A percentile compares a stretch with the other conserved stretches of the same genome.
Evolutionary conservation across 2,888 invertebrate genomes (phyloP).

Genomic region (Stratiomys singularior): DNA sequence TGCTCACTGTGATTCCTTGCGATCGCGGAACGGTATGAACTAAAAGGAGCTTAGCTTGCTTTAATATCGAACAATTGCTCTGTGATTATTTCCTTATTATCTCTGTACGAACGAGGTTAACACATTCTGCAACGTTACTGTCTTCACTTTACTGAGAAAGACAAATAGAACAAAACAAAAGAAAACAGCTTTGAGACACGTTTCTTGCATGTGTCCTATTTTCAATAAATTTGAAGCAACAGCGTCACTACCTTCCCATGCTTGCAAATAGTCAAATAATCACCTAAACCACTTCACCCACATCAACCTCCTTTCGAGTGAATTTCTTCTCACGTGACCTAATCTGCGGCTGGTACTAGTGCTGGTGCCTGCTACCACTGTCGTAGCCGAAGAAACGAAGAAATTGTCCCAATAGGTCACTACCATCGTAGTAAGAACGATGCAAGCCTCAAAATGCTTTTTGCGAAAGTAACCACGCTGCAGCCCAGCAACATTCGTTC

Average conservation of each 20-base stretch:
- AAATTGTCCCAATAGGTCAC: slow-evolving; percentile 49
- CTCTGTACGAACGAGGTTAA: slow-evolving; percentile 12
- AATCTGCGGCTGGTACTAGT: slow-evolving; percentile 17
- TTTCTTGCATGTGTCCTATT: slow-evolving; percentile 10
- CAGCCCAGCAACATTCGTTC: background rate
- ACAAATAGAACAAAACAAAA: slow-evolving; percentile 7
- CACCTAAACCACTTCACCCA: slow-evolving; percentile 41
- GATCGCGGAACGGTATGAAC: background rate
- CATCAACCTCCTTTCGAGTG: slow-evolving; percentile 41
- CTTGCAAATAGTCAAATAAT: slow-evolving; percentile 32
- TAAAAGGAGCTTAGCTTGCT: background rate
- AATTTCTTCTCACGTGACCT: slow-evolving; percentile 39
- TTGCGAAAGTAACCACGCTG: slow-evolving; percentile 27
- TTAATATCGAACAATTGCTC: slow-evolving; percentile 5
- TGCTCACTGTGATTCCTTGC: background rate
- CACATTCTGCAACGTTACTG: background rate
- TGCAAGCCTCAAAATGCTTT: slow-evolving; percentile 34
- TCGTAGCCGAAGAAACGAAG: background rate
- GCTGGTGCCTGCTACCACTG: too few species aligned
- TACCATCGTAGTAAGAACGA: background rate
- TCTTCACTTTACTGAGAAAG: background rate
- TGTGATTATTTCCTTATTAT: slow-evolving; percentile 33
- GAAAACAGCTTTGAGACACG: background rate
- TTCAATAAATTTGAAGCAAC: background rate
- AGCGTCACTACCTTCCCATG: background rate